Evolutionary conservation across 1,140 invertebrate genomes (phyloP).

Genomic region (Drosophila paulistorum): DNA sequence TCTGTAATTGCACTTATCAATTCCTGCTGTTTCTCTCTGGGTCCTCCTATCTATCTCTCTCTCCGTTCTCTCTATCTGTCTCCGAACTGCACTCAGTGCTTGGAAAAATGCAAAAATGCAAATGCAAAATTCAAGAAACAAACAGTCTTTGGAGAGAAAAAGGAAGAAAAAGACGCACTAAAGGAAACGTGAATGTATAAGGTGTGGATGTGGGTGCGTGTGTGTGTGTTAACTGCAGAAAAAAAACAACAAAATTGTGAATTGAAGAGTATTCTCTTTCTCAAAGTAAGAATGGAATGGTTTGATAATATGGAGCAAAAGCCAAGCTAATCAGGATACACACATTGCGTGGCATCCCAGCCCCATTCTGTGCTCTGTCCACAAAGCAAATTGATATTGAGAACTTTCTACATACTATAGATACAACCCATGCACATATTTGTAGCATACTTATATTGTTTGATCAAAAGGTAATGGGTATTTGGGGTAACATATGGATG

Average conservation of each 20-base stretch:
- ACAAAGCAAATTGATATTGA: slow-evolving; percentile 24
- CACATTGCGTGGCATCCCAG: not conserved
- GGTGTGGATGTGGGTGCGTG: too few species aligned
- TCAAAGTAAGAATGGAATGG: not conserved
- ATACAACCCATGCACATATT: not conserved
- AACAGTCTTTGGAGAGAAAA: not conserved
- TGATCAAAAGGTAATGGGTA: slow-evolving; percentile 18
- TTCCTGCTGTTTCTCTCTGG: slow-evolving; percentile 29
- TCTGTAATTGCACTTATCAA: slow-evolving; percentile 44
- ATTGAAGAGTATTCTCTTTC: not conserved
- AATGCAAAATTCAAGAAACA: slow-evolving; percentile 6
- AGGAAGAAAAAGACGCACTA: not conserved
- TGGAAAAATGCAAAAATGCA: slow-evolving; percentile 9
- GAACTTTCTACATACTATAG: not conserved
- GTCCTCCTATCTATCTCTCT: not conserved
- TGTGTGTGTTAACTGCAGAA: too few species aligned
- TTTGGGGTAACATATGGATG: too few species aligned
- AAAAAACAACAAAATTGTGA: not conserved
- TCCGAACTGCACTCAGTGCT: not conserved
- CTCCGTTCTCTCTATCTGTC: not conserved
- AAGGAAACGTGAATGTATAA: too few species aligned
- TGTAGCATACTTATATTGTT: slow-evolving; percentile 8
- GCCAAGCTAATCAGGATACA: slow-evolving; percentile 13
- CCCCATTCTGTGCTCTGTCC: not conserved
- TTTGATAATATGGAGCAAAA: slow-evolving; percentile 5